Percentiles rank a stretch among this genome's conserved stretches.
Evolutionary conservation across 2,888 invertebrate species (phyloP).

Genomic region (Acanthococcus lagerstroemiae): DNA sequence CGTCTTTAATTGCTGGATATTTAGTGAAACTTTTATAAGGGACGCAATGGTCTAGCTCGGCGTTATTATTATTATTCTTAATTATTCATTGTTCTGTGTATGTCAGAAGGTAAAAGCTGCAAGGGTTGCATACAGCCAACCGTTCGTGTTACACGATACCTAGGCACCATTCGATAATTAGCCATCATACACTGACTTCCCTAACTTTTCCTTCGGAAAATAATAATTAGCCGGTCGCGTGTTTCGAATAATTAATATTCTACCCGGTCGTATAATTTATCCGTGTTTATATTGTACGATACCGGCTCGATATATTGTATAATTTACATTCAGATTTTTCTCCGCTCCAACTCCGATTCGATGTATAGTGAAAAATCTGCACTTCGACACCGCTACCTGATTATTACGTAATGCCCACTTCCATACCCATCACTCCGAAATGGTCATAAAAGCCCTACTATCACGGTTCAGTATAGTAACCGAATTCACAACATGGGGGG

Average conservation of each 20-base stretch:
- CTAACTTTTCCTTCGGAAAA: slow-evolving; percentile 23
- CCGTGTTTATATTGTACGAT: not conserved
- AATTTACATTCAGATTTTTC: too few species aligned
- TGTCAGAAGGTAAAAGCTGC: slow-evolving; percentile 14
- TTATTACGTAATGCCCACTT: too few species aligned
- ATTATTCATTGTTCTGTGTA: slow-evolving; percentile 21
- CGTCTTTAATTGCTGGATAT: slow-evolving; percentile 27
- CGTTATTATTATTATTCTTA: slow-evolving; percentile 28
- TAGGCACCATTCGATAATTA: slow-evolving; percentile 26
- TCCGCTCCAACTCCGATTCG: too few species aligned
- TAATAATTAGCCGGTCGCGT: slow-evolving; percentile 29
- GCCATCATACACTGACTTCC: slow-evolving; percentile 25
- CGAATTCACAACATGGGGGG: too few species aligned
- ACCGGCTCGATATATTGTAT: too few species aligned
- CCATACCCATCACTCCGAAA: too few species aligned
- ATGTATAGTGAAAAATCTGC: too few species aligned
- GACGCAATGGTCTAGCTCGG: slow-evolving; percentile 23
- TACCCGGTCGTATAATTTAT: slow-evolving; percentile 15
- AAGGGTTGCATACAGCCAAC: slow-evolving; percentile 12
- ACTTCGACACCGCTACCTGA: too few species aligned
- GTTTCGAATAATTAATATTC: slow-evolving; percentile 27
- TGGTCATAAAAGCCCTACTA: too few species aligned
- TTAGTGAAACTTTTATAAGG: slow-evolving; percentile 22
- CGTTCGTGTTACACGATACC: slow-evolving; percentile 27
- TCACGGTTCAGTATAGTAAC: too few species aligned